Conservation (phyloP, 2,888 invertebrate species). For the Chydorus sphaericus region DNA sequence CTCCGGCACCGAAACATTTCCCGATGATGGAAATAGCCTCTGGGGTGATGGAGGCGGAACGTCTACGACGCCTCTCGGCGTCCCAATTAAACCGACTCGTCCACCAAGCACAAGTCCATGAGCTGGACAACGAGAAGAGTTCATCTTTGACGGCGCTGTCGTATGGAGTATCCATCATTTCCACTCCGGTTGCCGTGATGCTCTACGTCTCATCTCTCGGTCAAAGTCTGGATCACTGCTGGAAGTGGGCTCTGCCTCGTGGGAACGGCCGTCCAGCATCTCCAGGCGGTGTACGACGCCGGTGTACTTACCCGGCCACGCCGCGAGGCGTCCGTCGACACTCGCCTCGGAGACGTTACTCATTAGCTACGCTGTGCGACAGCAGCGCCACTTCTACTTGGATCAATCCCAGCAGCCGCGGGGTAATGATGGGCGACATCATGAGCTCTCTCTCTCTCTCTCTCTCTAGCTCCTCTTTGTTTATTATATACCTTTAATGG, state of each 20-base stretch:
- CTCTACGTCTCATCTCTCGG: neutral
- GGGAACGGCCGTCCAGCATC: neutral
- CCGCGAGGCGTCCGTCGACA: neutral
- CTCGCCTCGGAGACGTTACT: neutral
- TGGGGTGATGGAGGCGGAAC: too few species aligned
- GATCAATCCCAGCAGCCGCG: slow-evolving; percentile 2
- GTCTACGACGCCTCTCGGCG: neutral
- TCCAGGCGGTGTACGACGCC: neutral
- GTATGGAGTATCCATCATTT: slow-evolving; percentile 1
- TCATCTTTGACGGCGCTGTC: neutral
- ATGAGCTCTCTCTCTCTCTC: too few species aligned
- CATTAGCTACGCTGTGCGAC: neutral
- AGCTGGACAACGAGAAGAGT: too few species aligned
- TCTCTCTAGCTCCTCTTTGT: too few species aligned
- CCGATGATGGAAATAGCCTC: neutral
- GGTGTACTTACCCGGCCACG: neutral
- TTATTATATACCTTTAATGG: too few species aligned
- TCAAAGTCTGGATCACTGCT: neutral
- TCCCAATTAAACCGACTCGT: too few species aligned
- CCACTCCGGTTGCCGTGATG: neutral
- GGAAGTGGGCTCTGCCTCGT: neutral
- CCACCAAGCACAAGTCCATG: neutral
- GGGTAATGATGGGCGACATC: neutral
- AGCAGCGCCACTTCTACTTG: slow-evolving; percentile 2
- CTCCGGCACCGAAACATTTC: neutral